phyloP scores from a whole-genome alignment of 2,797 vertebrate genomes.

The Halcyon chelicuti region DNA sequence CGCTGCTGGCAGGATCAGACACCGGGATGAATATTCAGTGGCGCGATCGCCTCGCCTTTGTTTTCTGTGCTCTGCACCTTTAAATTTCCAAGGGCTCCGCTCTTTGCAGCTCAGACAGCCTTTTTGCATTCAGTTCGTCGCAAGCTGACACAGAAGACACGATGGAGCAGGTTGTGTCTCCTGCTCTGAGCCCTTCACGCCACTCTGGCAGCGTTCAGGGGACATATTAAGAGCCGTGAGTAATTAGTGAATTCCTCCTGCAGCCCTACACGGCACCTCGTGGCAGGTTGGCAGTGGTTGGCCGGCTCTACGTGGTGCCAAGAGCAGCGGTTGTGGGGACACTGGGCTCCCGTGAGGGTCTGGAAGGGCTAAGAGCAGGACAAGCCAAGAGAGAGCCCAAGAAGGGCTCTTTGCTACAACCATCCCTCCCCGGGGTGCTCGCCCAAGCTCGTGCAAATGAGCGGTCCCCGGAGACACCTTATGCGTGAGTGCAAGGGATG shows the following conservation, averaged over 20 bases:
- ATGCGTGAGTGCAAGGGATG: not conserved
- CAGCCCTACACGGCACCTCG: not conserved
- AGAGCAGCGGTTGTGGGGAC: not conserved
- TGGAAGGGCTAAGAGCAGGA: accelerated
- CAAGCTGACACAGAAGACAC: slow-evolving; percentile 67
- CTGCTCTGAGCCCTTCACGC: slow-evolving; percentile 63
- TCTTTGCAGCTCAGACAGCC: slow-evolving; percentile 65
- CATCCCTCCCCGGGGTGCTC: not conserved
- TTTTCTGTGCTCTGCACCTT: slow-evolving; percentile 68
- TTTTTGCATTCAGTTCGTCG: slow-evolving; percentile 63
- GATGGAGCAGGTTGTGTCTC: slow-evolving; percentile 61
- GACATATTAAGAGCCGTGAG: slow-evolving; percentile 48
- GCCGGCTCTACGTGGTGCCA: accelerated
- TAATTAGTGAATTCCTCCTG: slow-evolving; percentile 57
- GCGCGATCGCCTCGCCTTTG: slow-evolving; percentile 12
- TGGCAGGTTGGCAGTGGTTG: not conserved
- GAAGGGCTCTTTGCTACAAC: not conserved
- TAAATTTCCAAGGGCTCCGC: slow-evolving; percentile 59
- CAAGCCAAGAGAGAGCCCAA: not conserved
- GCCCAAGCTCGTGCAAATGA: not conserved
- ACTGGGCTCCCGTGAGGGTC: accelerated
- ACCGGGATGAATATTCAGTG: slow-evolving; percentile 58
- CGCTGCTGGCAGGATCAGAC: slow-evolving; percentile 27
- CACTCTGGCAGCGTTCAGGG: slow-evolving; percentile 49
- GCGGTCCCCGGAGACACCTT: not conserved